Base-by-base conservation (phyloP, 2,888 invertebrate species). In the Drosophila fulvimacula region DNA sequence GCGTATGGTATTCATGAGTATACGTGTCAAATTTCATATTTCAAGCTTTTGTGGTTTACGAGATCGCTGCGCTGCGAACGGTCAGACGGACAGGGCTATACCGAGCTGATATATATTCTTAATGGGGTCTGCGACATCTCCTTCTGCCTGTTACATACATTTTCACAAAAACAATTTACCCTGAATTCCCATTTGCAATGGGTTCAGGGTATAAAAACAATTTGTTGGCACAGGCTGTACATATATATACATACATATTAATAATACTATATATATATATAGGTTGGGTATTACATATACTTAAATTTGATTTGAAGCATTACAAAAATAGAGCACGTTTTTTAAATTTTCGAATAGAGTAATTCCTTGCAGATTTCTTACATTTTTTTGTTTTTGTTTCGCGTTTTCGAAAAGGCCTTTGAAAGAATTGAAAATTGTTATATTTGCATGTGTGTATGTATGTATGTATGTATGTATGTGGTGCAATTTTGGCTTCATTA, bases 381-480 rank as follows among this genome's bases (percentile, higher is more conserved):
- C n/a, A 9, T 30, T 30, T 30, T 30, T 30, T 30, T n/a, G 15
- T 44, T 44, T 24, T 44, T 46, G 19, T n/a, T 46, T 46, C 38
- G 48, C 59, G 41, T 46, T 66, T 53, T 46, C 48, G 63, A 66
- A 69, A 85, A 82, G 84, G 76, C 71, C 67, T 69, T 61, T 68
- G 65, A 71, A 80, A 73, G 65, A 85, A 79, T 85, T 79, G 71
- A 64, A 75, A 74, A 65, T 69, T 55, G 56, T 52, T 51, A 53
- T 38, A 38, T 38, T 13, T 27, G 49, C 15, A 34, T 51, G 15
- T 19, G 10, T 21, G 3, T n/a, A 9, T 27, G 1, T 27, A 9
- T 44, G 6, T 24, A 3, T 15, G 15, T 52, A 4, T 34, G 15
- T 21, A 1, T 15, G 10, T 51, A 21, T 34, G 9, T 15, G 7